These are phyloP conservation scores for Palloptera scutellata DNA, from an alignment of 2,888 invertebrate species.

Conservation along the genomic window DNA sequence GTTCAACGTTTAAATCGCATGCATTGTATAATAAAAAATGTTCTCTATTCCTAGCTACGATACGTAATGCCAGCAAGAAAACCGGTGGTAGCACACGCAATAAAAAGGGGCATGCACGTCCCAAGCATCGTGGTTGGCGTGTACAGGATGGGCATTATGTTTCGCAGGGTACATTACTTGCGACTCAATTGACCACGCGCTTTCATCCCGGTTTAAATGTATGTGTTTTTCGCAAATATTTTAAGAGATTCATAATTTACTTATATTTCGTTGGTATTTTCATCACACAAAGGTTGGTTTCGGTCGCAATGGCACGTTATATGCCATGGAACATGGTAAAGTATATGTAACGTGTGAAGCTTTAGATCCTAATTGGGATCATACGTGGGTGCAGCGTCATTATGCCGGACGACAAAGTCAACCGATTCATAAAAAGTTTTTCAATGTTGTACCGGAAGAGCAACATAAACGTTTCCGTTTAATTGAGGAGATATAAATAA, in stretches of 20 bases:
- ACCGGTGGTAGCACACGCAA: slow-evolving; percentile 77
- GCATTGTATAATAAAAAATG: neutral
- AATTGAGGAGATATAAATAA: slow-evolving; percentile 72
- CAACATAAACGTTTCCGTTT: slow-evolving; percentile 82
- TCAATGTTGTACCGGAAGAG: slow-evolving; percentile 80
- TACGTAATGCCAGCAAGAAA: slow-evolving; percentile 77
- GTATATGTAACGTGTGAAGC: slow-evolving; percentile 85
- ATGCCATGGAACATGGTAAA: slow-evolving; percentile 80
- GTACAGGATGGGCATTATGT: slow-evolving; percentile 77
- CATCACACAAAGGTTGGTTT: slow-evolving; percentile 75
- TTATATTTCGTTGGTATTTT: neutral
- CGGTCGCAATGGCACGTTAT: slow-evolving; percentile 80
- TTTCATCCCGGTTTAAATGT: slow-evolving; percentile 86
- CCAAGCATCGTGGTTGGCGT: slow-evolving; percentile 82
- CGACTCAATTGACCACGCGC: slow-evolving; percentile 72
- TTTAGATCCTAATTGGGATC: slow-evolving; percentile 80
- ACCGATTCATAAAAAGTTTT: slow-evolving; percentile 83
- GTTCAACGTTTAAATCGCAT: neutral
- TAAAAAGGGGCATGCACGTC: slow-evolving; percentile 71
- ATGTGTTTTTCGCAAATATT: slow-evolving; percentile 46
- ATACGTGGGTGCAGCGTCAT: slow-evolving; percentile 74
- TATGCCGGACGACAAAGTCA: slow-evolving; percentile 72
- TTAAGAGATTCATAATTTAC: neutral
- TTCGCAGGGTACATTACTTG: slow-evolving; percentile 73
- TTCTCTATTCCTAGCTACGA: slow-evolving; percentile 43